Conservation (phyloP, 2,797 vertebrate species). For the Cheracebus regulus region DNA sequence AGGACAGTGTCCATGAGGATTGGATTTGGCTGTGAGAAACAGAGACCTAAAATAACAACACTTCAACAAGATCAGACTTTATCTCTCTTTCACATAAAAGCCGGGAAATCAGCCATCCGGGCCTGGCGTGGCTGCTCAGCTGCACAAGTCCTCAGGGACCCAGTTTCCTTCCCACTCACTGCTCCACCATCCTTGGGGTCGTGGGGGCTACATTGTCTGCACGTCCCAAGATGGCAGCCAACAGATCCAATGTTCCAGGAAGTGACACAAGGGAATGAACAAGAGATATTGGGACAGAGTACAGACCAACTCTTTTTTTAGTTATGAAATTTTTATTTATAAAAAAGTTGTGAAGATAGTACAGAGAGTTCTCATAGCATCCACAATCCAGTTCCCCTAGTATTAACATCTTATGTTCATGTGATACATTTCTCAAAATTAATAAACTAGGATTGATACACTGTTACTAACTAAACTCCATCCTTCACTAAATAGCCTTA, state of each 20-base stretch:
- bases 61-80: slow-evolving; percentile 25
- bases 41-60: slow-evolving; percentile 50
- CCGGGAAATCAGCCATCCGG: not conserved
- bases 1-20: not conserved
- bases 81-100: slow-evolving; percentile 36
- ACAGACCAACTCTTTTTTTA: not conserved
- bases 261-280: not conserved
- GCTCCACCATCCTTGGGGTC: not conserved
- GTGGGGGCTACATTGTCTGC: not conserved
- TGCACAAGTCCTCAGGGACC: not conserved
- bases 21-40: slow-evolving; percentile 42
- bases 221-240: not conserved
- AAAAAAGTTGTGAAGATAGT: not conserved
- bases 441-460: not conserved
- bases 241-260: not conserved
- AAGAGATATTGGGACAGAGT: not conserved
- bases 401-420: not conserved
- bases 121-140: not conserved
- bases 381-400: not conserved
- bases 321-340: not conserved
- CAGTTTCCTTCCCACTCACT: not conserved
- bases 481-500: not conserved
- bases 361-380: not conserved
- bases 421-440: not conserved
- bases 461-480: not conserved